These are phyloP conservation scores for Drosophila algonquin DNA, from an alignment of 2,888 invertebrate species.

Conservation along the genomic window DNA sequence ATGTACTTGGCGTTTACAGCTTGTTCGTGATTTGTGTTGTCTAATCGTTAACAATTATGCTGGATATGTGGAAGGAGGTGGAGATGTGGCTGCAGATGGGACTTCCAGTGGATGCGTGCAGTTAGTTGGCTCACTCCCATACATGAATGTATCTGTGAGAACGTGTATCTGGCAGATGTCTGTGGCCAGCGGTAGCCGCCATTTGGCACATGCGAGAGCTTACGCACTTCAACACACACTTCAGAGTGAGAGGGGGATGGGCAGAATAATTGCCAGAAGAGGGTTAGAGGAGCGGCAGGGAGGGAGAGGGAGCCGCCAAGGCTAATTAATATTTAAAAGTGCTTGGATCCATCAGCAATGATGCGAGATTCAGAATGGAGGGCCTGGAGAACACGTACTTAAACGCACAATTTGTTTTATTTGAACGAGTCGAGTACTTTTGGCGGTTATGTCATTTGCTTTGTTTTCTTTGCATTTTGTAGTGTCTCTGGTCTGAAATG, in stretches of 20 bases:
- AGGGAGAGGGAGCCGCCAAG: conserved; percentile 42
- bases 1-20: conserved; percentile 58
- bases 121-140: conserved; percentile 42
- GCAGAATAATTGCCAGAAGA: conserved; percentile 51
- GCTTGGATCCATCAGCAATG: conserved; percentile 42
- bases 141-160: conserved; percentile 14
- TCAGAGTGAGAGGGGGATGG: conserved; percentile 16
- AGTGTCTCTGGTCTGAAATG: conserved; percentile 7
- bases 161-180: conserved; percentile 19
- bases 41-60: conserved; percentile 73
- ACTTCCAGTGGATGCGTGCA: conserved; percentile 58
- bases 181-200: conserved; percentile 6
- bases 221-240: conserved; percentile 72
- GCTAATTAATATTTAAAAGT: conserved; percentile 76
- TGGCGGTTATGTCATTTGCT: conserved; percentile 64
- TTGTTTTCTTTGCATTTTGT: conserved; percentile 11
- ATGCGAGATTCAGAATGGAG: conserved; percentile 8
- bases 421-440: conserved; percentile 6
- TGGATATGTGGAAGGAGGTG: conserved; percentile 19
- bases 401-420: conserved; percentile 34
- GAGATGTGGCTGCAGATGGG: conserved; percentile 17
- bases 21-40: conserved; percentile 74
- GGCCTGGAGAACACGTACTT: not conserved
- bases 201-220: conserved; percentile 41
- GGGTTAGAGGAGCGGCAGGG: conserved; percentile 10